phyloP scores from a whole-genome alignment of 2,113 vertebrate species.

The Cebidichthys violaceus region DNA sequence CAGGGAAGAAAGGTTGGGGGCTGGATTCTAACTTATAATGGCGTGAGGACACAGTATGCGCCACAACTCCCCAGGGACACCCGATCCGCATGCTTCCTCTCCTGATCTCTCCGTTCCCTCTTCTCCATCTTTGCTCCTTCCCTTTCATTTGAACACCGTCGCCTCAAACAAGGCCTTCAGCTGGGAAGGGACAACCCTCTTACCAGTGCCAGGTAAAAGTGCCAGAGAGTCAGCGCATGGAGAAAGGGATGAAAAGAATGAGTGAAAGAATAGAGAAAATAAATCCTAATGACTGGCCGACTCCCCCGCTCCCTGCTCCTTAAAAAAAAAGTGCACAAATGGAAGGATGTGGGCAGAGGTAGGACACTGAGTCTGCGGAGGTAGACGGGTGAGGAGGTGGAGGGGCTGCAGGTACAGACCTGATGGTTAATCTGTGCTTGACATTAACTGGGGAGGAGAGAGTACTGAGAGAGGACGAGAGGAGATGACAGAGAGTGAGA shows the following conservation, averaged over 20 bases:
- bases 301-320: not conserved
- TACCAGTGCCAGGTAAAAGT: slow-evolving; percentile 60
- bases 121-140: slow-evolving; percentile 28
- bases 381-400: slow-evolving; percentile 39
- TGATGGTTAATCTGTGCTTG: slow-evolving; percentile 48
- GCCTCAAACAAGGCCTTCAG: slow-evolving; percentile 54
- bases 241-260: slow-evolving; percentile 44
- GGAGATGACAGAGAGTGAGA: slow-evolving; percentile 27
- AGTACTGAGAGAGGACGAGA: slow-evolving; percentile 20
- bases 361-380: slow-evolving; percentile 35
- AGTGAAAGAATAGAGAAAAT: slow-evolving; percentile 49
- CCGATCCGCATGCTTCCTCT: slow-evolving; percentile 38
- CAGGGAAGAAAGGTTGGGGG: slow-evolving; percentile 19
- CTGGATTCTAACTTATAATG: slow-evolving; percentile 59
- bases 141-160: slow-evolving; percentile 53
- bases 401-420: slow-evolving; percentile 10
- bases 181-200: slow-evolving; percentile 33
- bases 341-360: slow-evolving; percentile 58
- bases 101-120: slow-evolving; percentile 46
- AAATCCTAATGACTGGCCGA: slow-evolving; percentile 67
- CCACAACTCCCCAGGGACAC: slow-evolving; percentile 35
- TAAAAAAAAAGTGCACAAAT: slow-evolving; percentile 58
- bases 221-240: slow-evolving; percentile 19
- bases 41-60: slow-evolving; percentile 47
- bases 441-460: slow-evolving; percentile 46